Percentiles rank a stretch among this genome's conserved stretches.
These are phyloP conservation scores for Noctua janthina DNA, from an alignment of 2,888 invertebrate genomes.

Conservation along the genomic window DNA sequence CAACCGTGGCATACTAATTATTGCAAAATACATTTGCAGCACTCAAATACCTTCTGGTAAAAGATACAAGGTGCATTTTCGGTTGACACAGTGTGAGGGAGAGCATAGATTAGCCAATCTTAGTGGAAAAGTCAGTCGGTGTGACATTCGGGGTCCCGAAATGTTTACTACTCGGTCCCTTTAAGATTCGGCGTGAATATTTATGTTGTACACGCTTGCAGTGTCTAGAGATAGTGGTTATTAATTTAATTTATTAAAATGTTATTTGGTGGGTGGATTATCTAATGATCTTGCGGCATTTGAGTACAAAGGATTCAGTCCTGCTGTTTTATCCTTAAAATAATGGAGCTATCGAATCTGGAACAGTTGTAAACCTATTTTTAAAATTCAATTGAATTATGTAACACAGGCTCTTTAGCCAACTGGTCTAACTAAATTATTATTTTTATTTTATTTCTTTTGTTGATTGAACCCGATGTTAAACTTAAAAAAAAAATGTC, in stretches of 20 bases:
- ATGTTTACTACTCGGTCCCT: constrained; percentile 54
- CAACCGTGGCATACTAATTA: constrained; percentile 83
- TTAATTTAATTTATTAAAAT: constrained; percentile 44
- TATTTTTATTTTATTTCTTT: too few relatives aligned
- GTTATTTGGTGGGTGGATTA: constrained; percentile 6
- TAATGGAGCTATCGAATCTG: not conserved
- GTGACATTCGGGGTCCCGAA: constrained; percentile 59
- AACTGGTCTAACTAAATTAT: too few relatives aligned
- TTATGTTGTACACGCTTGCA: constrained; percentile 46
- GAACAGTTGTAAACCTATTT: too few relatives aligned
- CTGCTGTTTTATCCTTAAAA: not conserved
- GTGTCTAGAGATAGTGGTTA: constrained; percentile 10
- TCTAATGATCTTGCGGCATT: not conserved
- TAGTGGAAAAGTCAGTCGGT: constrained; percentile 52
- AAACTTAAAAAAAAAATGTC: too few relatives aligned
- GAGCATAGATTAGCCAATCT: constrained; percentile 61
- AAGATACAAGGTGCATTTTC: constrained; percentile 52
- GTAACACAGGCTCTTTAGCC: too few relatives aligned
- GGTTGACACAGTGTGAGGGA: not conserved
- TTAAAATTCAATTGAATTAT: too few relatives aligned
- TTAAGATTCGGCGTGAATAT: constrained; percentile 60
- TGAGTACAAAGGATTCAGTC: too few relatives aligned
- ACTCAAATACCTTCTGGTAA: constrained; percentile 44
- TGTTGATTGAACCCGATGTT: too few relatives aligned
- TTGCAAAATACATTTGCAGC: constrained; percentile 50